Conservation (phyloP, 2,888 invertebrate genomes). For the Nysson spinosus region DNA sequence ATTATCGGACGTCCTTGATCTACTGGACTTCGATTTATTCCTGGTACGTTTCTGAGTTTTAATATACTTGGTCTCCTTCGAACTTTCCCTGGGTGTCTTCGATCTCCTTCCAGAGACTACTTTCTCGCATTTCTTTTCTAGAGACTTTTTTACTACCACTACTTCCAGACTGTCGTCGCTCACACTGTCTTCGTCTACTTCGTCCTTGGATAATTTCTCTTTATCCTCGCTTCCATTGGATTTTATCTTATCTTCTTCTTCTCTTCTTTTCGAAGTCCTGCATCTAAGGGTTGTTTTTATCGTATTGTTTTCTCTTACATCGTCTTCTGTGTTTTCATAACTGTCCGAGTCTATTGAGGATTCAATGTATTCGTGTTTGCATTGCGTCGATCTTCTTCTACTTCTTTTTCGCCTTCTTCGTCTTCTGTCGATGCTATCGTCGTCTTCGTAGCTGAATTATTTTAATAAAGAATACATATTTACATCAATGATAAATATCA, state of each 20-base stretch:
- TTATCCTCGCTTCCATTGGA: slow-evolving; percentile 69
- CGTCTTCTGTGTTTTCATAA: slow-evolving; percentile 6
- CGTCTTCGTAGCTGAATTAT: slow-evolving; percentile 59
- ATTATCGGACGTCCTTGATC: slow-evolving; percentile 48
- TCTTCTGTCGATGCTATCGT: slow-evolving; percentile 61
- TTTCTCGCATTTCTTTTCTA: slow-evolving; percentile 70
- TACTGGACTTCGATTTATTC: slow-evolving; percentile 45
- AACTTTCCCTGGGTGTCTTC: slow-evolving; percentile 63
- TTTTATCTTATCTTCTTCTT: slow-evolving; percentile 41
- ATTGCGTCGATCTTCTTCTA: slow-evolving; percentile 70
- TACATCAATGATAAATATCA: no score
- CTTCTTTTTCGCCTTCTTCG: slow-evolving; percentile 61
- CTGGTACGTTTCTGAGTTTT: slow-evolving; percentile 56
- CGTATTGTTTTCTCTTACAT: no score
- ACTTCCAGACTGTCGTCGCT: slow-evolving; percentile 75
- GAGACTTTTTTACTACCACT: slow-evolving; percentile 68
- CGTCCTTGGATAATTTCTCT: slow-evolving; percentile 32
- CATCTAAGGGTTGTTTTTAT: no score
- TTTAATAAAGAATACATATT: no score
- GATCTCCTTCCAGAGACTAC: slow-evolving; percentile 66
- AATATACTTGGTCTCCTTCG: slow-evolving; percentile 56
- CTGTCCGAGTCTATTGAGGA: slow-evolving; percentile 78
- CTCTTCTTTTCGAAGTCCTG: slow-evolving; percentile 59
- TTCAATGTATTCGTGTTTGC: slow-evolving; percentile 77
- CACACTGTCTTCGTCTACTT: slow-evolving; percentile 64